These are phyloP conservation scores for Catonia carolina DNA, from an alignment of 2,888 invertebrate species.

Conservation along the genomic window DNA sequence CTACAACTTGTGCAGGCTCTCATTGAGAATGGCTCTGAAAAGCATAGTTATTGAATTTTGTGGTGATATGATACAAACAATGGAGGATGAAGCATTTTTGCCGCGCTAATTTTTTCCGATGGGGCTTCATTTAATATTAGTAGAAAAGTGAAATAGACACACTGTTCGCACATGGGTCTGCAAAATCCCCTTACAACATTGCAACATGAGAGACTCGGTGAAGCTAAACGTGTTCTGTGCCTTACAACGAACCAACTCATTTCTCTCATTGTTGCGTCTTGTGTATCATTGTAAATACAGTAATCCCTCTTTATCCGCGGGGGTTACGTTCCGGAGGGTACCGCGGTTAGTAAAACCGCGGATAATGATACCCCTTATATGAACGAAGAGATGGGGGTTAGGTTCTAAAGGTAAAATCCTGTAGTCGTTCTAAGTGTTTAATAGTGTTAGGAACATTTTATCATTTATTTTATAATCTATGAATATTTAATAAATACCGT, in stretches of 20 bases:
- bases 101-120: background rate
- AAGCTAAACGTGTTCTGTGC: conserved; percentile 9
- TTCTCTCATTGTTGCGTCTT: too few relatives aligned
- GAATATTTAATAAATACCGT: too few relatives aligned
- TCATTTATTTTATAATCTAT: too few relatives aligned
- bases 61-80: background rate
- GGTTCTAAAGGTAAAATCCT: too few relatives aligned
- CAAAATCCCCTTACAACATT: conserved; percentile 1
- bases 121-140: background rate
- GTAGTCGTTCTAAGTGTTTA: too few relatives aligned
- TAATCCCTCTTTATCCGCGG: too few relatives aligned
- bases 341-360: too few relatives aligned
- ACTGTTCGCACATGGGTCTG: conserved; percentile 3
- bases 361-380: too few relatives aligned
- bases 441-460: too few relatives aligned
- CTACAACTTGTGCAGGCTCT: conserved; percentile 6
- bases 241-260: background rate
- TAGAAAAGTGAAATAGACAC: conserved; percentile 12
- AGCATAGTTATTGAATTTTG: conserved; percentile 5
- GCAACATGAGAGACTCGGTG: conserved; percentile 6
- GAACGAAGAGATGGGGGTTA: too few relatives aligned
- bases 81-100: conserved; percentile 4
- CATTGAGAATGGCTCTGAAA: background rate
- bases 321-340: too few relatives aligned
- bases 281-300: too few relatives aligned